A percentile compares a stretch with the other conserved stretches of the same genome.
phyloP scores from a whole-genome alignment of 2,888 invertebrate species.

The Epinotia demarniana region DNA sequence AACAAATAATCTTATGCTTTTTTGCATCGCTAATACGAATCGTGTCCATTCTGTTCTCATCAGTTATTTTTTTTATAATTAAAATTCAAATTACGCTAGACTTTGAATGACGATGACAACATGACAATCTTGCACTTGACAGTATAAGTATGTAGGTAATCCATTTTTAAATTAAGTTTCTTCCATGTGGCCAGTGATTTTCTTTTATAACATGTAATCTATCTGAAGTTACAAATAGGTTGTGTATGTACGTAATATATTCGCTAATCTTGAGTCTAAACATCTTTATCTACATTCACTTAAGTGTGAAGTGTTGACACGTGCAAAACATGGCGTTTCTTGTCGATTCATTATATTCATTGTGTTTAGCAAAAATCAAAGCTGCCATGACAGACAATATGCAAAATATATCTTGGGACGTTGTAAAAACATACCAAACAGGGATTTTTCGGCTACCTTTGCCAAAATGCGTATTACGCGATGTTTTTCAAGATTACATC shows the following conservation, averaged over 20 bases:
- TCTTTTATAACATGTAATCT: background rate
- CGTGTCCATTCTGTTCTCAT: background rate
- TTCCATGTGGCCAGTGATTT: background rate
- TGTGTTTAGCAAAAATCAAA: conserved; percentile 15
- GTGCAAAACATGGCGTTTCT: conserved; percentile 17
- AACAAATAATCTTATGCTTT: conserved; percentile 1
- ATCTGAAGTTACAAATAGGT: background rate
- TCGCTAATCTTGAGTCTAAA: conserved; percentile 18
- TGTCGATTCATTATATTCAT: conserved; percentile 15
- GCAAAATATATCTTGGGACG: conserved; percentile 12
- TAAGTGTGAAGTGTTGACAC: conserved; percentile 14
- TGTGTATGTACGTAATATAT: too few species aligned
- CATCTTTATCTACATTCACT: conserved; percentile 15
- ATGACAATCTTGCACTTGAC: background rate
- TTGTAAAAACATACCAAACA: conserved; percentile 14
- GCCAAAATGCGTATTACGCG: conserved; percentile 15
- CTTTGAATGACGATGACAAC: background rate
- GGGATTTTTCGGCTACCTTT: conserved; percentile 1
- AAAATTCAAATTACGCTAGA: too few species aligned
- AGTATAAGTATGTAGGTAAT: background rate
- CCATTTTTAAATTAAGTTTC: background rate
- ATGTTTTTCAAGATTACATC: conserved; percentile 4
- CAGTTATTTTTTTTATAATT: too few species aligned
- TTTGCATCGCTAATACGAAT: background rate
- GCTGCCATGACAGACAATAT: conserved; percentile 11